These are phyloP conservation scores for Catocala nupta DNA, from an alignment of 2,888 invertebrate species.

Conservation along the genomic window DNA sequence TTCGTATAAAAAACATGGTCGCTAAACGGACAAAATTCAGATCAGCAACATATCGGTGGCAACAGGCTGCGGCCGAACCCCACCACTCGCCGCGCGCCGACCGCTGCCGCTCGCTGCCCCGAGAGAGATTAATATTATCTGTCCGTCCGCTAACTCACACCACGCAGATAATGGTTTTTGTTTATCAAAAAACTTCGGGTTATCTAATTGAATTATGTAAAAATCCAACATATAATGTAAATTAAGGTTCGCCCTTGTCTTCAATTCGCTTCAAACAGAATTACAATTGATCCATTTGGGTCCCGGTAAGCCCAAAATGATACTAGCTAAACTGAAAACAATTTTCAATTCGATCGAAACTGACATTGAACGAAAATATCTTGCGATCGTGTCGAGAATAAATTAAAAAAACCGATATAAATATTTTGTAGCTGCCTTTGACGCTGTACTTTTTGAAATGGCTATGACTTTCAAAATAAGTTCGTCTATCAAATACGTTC, in stretches of 20 bases:
- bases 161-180: constrained; percentile 29
- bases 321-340: constrained; percentile 62
- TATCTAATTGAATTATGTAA: constrained; percentile 37
- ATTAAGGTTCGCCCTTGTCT: constrained; percentile 38
- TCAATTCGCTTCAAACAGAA: constrained; percentile 45
- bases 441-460: no score
- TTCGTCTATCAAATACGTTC: no score
- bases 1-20: constrained; percentile 23
- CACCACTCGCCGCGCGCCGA: not conserved
- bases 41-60: constrained; percentile 23
- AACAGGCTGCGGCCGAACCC: constrained; percentile 8
- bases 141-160: constrained; percentile 16
- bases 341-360: constrained; percentile 41
- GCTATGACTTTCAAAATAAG: no score
- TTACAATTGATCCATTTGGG: constrained; percentile 59
- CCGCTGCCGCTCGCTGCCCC: not conserved
- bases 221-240: constrained; percentile 43
- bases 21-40: constrained; percentile 16
- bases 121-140: constrained; percentile 36
- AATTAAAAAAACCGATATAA: constrained; percentile 45
- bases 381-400: constrained; percentile 55
- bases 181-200: constrained; percentile 35
- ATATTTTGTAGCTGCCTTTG: constrained; percentile 7
- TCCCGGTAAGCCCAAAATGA: constrained; percentile 54
- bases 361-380: constrained; percentile 49